These are phyloP conservation scores for Neoitamus cyanurus DNA, from an alignment of 2,888 invertebrate genomes.

Conservation along the genomic window DNA sequence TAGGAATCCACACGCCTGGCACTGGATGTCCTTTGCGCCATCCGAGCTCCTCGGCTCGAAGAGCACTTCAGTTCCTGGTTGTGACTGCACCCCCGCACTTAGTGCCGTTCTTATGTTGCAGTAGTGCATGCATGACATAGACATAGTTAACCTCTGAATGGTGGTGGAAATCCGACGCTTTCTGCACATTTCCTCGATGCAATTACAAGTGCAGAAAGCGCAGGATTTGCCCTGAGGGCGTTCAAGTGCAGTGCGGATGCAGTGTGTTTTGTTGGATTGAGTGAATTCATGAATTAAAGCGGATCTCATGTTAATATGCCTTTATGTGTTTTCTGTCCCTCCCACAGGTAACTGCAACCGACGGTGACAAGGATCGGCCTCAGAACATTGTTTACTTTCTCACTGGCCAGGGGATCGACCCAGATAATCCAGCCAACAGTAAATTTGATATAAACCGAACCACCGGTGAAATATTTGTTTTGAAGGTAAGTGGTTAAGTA, in stretches of 20 bases:
- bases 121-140: conserved; percentile 17
- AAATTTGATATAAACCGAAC: conserved; percentile 97
- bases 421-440: conserved; percentile 93
- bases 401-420: conserved; percentile 95
- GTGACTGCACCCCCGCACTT: not conserved
- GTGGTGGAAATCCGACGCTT: conserved; percentile 36
- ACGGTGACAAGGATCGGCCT: conserved; percentile 94
- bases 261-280: conserved; percentile 10
- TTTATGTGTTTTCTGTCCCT: conserved; percentile 8
- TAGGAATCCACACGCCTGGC: not conserved
- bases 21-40: not conserved
- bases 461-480: conserved; percentile 93
- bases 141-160: conserved; percentile 34
- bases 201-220: conserved; percentile 20
- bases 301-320: conserved; percentile 7
- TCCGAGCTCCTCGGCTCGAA: not conserved
- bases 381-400: conserved; percentile 96
- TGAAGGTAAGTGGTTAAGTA: conserved; percentile 77
- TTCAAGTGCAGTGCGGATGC: conserved; percentile 3
- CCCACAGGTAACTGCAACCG: conserved; percentile 92
- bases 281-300: not conserved
- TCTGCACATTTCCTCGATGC: conserved; percentile 24
- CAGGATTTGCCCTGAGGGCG: conserved; percentile 23
- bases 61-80: not conserved
- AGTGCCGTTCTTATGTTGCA: not conserved